Evolutionary conservation across 2,797 vertebrate genomes (phyloP), one percentile per base, ranked within the genome.

Genomic region (Urophycis tenuis): DNA sequence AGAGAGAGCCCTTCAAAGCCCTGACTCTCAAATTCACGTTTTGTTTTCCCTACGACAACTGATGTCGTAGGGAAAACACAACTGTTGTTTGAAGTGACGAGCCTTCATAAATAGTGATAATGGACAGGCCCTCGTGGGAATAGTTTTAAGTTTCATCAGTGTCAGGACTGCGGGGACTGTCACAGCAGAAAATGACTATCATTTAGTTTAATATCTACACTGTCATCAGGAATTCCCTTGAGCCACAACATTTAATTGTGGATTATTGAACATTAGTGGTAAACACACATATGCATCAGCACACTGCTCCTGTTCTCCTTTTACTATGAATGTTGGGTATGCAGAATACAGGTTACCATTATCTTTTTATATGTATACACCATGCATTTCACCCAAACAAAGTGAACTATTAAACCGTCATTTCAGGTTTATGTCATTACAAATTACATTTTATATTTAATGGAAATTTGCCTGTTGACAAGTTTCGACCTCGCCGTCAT

Each of bases 1-100:
- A 41, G 11, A 2, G 53, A 60, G 60, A 29, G 29, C 60, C 60
- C 11, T 36, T 94, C 93, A 89, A 93, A 92, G 87, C 89, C 90
- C 85, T 92, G 84, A n/a, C n/a, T 89, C 45, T 35, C 34, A 85
- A 74, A 81, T 29, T 2, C 79, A 14, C 10, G 25, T 10, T 32
- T 22, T 64, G 11, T 25, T 32, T 31, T 9, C 67, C 69, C 69
- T 53, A 29, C 10, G 14, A n/a, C 60, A 11, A 3, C 17, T 12
- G n/a, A n/a, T n/a, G n/a, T n/a, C n/a, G n/a, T n/a, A n/a, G n/a
- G n/a, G n/a, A n/a, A n/a, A n/a, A n/a, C n/a, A 29, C 29, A 29
- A 5, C 2, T 83, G 87, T 84, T 53, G 8, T 14, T 67, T 45
- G 33, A 49, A 8, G 34, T n/a, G 3, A 91, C 91, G 90, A 86